phyloP scores from a whole-genome alignment of 2,113 vertebrate species.

The Thamnaconus septentrionalis region DNA sequence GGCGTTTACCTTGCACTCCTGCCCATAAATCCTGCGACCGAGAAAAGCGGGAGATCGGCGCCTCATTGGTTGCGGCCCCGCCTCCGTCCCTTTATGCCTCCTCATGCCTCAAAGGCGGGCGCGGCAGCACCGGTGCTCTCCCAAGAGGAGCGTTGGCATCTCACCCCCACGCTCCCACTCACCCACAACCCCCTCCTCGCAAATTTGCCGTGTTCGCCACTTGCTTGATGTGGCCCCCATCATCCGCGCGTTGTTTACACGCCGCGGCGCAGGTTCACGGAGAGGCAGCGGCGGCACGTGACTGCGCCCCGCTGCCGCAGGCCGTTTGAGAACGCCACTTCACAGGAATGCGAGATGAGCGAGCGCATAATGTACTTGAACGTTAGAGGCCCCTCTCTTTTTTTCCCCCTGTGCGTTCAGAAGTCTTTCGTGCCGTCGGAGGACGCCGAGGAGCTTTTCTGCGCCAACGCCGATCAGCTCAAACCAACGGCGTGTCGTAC shows the following conservation, averaged over 20 bases:
- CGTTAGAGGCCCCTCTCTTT: not conserved
- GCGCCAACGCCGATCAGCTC: constrained; percentile 10
- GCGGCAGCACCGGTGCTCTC: constrained; percentile 10
- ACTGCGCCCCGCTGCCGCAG: not conserved
- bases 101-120: constrained; percentile 21
- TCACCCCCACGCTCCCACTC: not conserved
- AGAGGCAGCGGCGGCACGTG: constrained; percentile 24
- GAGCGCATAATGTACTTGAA: constrained; percentile 3
- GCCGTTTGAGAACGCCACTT: constrained; percentile 28
- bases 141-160: not conserved
- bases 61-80: constrained; percentile 1
- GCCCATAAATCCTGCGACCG: constrained; percentile 20
- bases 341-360: constrained; percentile 32
- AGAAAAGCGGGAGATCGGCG: constrained; percentile 5
- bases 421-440: constrained; percentile 4
- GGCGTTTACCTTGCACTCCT: constrained; percentile 14
- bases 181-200: too few species aligned
- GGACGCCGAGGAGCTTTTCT: not conserved
- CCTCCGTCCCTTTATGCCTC: not conserved
- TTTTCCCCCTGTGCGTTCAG: constrained; percentile 1
- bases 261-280: constrained; percentile 18
- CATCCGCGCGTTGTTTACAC: constrained; percentile 44
- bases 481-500: not conserved
- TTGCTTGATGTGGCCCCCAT: constrained; percentile 5
- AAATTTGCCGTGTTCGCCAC: not conserved